Percentiles rank a stretch among this genome's conserved stretches.
These are phyloP conservation scores for Drosophila sproati DNA, from an alignment of 1,140 invertebrate genomes.

Conservation along the genomic window DNA sequence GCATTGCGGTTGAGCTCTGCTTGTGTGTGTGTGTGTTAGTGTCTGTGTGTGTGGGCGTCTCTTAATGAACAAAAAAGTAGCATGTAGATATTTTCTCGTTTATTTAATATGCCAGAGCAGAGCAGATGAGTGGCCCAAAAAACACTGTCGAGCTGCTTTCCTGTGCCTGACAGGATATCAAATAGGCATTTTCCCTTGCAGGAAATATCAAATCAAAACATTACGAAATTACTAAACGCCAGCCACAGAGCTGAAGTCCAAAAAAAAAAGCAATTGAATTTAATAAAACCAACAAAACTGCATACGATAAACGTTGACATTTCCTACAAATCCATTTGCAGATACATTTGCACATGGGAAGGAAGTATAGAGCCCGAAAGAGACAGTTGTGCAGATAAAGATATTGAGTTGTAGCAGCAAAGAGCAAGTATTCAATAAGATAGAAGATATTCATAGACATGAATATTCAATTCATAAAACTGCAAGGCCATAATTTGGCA, in stretches of 20 bases:
- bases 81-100: slow-evolving; percentile 54
- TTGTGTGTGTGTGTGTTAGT: background rate
- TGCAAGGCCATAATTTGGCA: too few species aligned
- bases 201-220: slow-evolving; percentile 71
- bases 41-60: slow-evolving; percentile 1
- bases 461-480: too few species aligned
- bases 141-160: slow-evolving; percentile 24
- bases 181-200: slow-evolving; percentile 62
- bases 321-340: background rate
- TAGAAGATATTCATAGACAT: too few species aligned
- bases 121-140: background rate
- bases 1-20: slow-evolving; percentile 24
- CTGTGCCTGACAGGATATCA: slow-evolving; percentile 66
- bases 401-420: background rate
- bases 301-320: background rate
- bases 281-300: background rate
- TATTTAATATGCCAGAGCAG: slow-evolving; percentile 15
- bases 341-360: too few species aligned
- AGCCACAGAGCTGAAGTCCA: background rate
- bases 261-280: background rate
- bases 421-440: background rate
- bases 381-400: background rate
- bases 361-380: too few species aligned
- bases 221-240: slow-evolving; percentile 53
- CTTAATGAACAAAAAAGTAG: slow-evolving; percentile 40